Percentiles rank a stretch among this genome's conserved stretches.
phyloP scores from a whole-genome alignment of 2,888 invertebrate species.

The Drosophila kokeensis region DNA sequence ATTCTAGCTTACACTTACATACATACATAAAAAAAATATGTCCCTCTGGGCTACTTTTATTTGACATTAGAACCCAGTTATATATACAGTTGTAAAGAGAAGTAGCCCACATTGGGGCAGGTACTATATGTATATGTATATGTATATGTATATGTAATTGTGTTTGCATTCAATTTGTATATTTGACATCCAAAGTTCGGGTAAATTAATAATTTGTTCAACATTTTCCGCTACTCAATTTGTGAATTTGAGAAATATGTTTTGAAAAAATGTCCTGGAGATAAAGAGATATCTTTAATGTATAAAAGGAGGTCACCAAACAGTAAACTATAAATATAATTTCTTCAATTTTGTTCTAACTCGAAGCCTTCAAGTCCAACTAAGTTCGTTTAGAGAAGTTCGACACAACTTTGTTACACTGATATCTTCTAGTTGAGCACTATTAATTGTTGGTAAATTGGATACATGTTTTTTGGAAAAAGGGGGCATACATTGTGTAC shows the following conservation, averaged over 20 bases:
- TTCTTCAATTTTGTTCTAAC: neutral
- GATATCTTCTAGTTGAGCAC: neutral
- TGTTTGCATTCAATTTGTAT: neutral
- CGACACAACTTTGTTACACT: neutral
- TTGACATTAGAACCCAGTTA: constrained; percentile 11
- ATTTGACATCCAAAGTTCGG: neutral
- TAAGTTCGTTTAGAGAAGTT: neutral
- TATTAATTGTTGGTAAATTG: constrained; percentile 21
- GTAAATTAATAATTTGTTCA: neutral
- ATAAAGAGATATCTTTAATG: neutral
- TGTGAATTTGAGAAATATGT: neutral
- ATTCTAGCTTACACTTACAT: neutral
- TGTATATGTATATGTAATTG: neutral
- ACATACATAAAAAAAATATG: neutral
- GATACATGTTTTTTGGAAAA: neutral
- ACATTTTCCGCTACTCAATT: neutral
- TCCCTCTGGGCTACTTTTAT: constrained; percentile 17
- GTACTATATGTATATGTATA: neutral
- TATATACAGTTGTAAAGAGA: neutral
- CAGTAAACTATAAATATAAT: neutral
- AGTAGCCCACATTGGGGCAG: neutral
- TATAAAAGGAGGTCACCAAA: neutral
- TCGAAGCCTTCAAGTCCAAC: neutral
- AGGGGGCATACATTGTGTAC: neutral
- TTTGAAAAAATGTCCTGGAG: neutral